Conservation (phyloP, 2,797 vertebrate species). For the Lagocephalus sceleratus region DNA sequence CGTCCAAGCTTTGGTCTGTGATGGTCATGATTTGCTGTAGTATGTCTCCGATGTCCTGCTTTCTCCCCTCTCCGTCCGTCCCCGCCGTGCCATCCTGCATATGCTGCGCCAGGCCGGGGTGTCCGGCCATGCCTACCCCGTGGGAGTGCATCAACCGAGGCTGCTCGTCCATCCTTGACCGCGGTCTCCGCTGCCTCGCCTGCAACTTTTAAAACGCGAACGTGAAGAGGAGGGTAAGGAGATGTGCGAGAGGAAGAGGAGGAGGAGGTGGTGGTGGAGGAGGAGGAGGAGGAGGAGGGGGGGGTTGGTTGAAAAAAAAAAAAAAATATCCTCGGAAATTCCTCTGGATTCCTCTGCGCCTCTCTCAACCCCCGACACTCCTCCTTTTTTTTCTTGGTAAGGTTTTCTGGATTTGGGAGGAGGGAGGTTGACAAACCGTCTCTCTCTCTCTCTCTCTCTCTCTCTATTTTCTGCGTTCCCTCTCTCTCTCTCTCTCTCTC, state of each 20-base stretch:
- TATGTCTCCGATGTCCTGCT: constrained; percentile 99
- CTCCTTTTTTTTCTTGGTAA: constrained; percentile 73
- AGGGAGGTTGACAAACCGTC: constrained; percentile 66
- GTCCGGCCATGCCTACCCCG: constrained; percentile 94
- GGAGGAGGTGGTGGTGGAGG: too few relatives aligned
- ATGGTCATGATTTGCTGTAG: constrained; percentile 99
- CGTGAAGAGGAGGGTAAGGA: constrained; percentile 4
- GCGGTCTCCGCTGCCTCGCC: constrained; percentile 66
- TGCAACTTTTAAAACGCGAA: constrained; percentile 64
- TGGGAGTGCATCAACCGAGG: constrained; percentile 97
- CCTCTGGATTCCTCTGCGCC: constrained; percentile 70
- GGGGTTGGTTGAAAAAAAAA: neutral
- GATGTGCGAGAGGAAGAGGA: constrained; percentile 15
- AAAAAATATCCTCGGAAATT: constrained; percentile 74
- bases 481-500: constrained; percentile 1
- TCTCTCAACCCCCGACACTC: constrained; percentile 66
- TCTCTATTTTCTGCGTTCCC: constrained; percentile 28
- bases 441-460: constrained; percentile 44
- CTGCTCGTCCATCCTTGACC: constrained; percentile 88
- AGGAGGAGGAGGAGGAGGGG: too few relatives aligned
- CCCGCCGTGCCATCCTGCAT: constrained; percentile 93
- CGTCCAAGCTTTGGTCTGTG: constrained; percentile 98
- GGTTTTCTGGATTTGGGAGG: constrained; percentile 76
- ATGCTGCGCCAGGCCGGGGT: constrained; percentile 96
- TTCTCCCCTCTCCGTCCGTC: constrained; percentile 91